Percentiles rank a stretch among this genome's conserved stretches.
Evolutionary conservation across 2,797 vertebrate species (phyloP).

Genomic region (Helostoma temminkii): DNA sequence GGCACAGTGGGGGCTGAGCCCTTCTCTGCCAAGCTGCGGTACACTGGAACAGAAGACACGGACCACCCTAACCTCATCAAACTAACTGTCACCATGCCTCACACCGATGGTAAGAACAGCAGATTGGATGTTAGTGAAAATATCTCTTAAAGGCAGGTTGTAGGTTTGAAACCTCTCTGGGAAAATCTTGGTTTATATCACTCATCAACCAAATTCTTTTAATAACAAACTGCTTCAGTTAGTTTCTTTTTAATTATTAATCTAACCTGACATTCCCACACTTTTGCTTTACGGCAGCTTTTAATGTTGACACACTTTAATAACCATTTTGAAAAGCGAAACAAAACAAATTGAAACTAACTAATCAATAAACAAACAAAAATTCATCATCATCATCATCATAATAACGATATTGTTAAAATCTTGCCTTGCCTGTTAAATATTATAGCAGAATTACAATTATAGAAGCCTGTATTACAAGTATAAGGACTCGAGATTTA

Average conservation of each 20-base stretch:
- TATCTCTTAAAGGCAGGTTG: conserved; percentile 44
- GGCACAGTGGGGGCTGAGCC: conserved; percentile 95
- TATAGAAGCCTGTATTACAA: no score
- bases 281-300: conserved; percentile 10
- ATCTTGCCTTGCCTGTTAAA: no score
- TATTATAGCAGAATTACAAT: no score
- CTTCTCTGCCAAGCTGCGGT: conserved; percentile 94
- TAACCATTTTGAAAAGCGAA: no score
- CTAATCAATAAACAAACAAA: no score
- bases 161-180: not conserved
- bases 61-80: conserved; percentile 92
- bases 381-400: no score
- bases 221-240: conserved; percentile 8
- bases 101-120: conserved; percentile 89
- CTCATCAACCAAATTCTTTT: conserved; percentile 23
- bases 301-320: no score
- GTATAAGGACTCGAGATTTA: not conserved
- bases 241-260: conserved; percentile 10
- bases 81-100: conserved; percentile 94
- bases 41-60: conserved; percentile 90
- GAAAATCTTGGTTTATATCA: not conserved
- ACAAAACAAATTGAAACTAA: no score
- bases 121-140: not conserved
- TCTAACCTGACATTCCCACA: conserved; percentile 75
- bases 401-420: no score